Conservation (phyloP, 1,140 invertebrate species). For the Solenopsis fugax region DNA sequence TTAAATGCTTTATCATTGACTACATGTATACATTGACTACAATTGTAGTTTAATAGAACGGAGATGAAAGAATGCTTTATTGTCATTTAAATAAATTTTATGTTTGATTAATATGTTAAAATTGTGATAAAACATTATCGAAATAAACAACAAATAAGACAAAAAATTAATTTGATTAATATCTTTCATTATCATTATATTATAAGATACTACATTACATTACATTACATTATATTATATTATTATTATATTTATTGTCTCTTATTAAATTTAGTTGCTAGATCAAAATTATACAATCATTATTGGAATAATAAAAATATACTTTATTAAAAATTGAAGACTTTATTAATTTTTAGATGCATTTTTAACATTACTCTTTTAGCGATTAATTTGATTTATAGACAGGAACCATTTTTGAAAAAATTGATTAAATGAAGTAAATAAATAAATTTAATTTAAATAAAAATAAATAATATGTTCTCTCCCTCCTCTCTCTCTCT, state of each 20-base stretch:
- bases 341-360: not conserved
- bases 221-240: too few relatives aligned
- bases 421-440: not conserved
- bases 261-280: not conserved
- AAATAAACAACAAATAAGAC: too few relatives aligned
- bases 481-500: too few relatives aligned
- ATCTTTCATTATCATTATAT: too few relatives aligned
- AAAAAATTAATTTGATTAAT: too few relatives aligned
- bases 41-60: not conserved
- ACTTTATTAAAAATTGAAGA: too few relatives aligned
- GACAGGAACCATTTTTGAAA: not conserved
- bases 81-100: not conserved
- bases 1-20: too few relatives aligned
- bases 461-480: not conserved
- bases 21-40: too few relatives aligned
- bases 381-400: not conserved
- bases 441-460: not conserved
- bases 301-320: not conserved
- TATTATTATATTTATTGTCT: not conserved
- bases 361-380: constrained; percentile 5
- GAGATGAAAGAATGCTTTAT: not conserved
- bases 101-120: not conserved
- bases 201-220: too few relatives aligned
- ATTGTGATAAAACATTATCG: too few relatives aligned
- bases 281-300: not conserved